phyloP scores from a whole-genome alignment of 2,888 invertebrate species.

The Hoplodrina ambigua region DNA sequence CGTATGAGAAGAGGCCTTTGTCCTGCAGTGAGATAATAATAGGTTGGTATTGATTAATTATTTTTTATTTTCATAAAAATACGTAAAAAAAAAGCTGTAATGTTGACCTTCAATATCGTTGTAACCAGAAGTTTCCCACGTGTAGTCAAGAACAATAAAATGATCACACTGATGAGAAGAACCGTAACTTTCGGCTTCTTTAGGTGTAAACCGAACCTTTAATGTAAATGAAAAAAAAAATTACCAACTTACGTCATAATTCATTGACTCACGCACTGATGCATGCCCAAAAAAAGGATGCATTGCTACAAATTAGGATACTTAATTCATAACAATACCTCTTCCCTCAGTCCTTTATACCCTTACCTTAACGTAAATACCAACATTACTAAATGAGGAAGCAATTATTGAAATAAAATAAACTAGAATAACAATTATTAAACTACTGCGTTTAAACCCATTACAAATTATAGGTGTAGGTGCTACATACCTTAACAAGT shows the following conservation, averaged over 20 bases:
- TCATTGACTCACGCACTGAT: slow-evolving; percentile 22
- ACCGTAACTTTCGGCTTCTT: too few species aligned
- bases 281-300: slow-evolving; percentile 12
- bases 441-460: slow-evolving; percentile 18
- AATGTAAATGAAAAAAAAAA: slow-evolving; percentile 9
- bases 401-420: slow-evolving; percentile 2
- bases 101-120: too few species aligned
- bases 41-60: too few species aligned
- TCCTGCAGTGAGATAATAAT: too few species aligned
- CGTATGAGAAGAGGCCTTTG: too few species aligned
- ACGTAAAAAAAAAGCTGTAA: too few species aligned
- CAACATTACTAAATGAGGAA: slow-evolving; percentile 1
- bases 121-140: too few species aligned
- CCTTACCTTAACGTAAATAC: background rate
- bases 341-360: too few species aligned
- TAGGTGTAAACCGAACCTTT: background rate
- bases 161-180: too few species aligned
- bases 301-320: slow-evolving; percentile 15
- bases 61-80: too few species aligned
- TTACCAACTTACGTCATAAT: slow-evolving; percentile 4
- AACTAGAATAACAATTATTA: background rate
- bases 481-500: background rate
- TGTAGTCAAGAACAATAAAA: too few species aligned
- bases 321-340: background rate
- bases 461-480: background rate